phyloP scores from a whole-genome alignment of 1,140 invertebrate genomes.

The Euschistus heros region DNA sequence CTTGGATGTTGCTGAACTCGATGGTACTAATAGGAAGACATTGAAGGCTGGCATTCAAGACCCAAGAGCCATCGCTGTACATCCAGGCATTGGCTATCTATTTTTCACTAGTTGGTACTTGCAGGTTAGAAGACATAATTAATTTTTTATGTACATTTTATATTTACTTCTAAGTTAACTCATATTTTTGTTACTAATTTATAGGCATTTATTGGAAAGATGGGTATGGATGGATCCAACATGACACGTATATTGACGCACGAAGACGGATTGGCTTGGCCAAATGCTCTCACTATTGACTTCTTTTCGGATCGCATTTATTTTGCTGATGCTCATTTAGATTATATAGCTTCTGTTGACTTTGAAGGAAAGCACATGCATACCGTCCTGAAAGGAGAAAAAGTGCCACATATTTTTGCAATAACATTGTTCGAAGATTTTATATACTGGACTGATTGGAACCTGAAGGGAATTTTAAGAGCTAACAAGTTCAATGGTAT shows the following conservation, averaged over 20 bases:
- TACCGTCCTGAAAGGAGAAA: constrained; percentile 62
- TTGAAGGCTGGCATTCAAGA: constrained; percentile 78
- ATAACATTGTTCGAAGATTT: constrained; percentile 87
- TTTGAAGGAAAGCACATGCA: constrained; percentile 78
- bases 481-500: constrained; percentile 80
- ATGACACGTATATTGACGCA: constrained; percentile 80
- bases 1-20: constrained; percentile 80
- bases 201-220: constrained; percentile 90
- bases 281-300: constrained; percentile 93
- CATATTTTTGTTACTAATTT: constrained; percentile 7
- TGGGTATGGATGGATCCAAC: constrained; percentile 94
- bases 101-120: constrained; percentile 96
- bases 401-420: constrained; percentile 90
- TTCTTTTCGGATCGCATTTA: constrained; percentile 90
- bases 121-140: constrained; percentile 35
- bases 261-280: constrained; percentile 94
- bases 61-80: constrained; percentile 85
- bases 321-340: constrained; percentile 97
- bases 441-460: constrained; percentile 98
- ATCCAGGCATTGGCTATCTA: constrained; percentile 87
- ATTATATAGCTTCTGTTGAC: constrained; percentile 91
- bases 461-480: constrained; percentile 73
- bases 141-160: not conserved
- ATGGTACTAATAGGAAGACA: constrained; percentile 84
- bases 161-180: not conserved